Percentiles rank a stretch among this genome's conserved stretches.
phyloP scores from a whole-genome alignment of 2,797 vertebrate genomes.

The Potorous gilbertii region DNA sequence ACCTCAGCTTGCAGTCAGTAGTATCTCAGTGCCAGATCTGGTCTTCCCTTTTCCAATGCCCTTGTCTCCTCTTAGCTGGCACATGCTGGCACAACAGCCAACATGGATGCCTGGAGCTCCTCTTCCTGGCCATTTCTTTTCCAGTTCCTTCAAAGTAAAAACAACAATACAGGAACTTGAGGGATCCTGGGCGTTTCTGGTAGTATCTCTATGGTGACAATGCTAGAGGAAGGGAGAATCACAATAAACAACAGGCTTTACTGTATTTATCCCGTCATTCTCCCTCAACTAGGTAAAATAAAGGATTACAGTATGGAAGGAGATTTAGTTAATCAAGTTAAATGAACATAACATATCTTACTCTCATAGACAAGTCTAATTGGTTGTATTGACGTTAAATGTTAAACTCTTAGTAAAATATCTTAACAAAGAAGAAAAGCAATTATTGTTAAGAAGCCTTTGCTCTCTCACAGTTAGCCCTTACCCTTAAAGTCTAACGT shows the following conservation, averaged over 20 bases:
- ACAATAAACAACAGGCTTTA: neutral
- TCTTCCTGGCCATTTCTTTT: neutral
- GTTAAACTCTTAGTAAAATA: neutral
- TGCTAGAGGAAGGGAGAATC: neutral
- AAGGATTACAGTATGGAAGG: neutral
- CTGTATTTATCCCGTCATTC: neutral
- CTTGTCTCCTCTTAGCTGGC: neutral
- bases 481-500: neutral
- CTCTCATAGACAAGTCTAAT: neutral
- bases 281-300: neutral
- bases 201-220: neutral
- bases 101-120: neutral
- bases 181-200: neutral
- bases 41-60: neutral
- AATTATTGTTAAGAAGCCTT: neutral
- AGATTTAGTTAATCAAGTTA: neutral
- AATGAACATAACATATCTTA: neutral
- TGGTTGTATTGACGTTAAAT: neutral
- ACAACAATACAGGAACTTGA: neutral
- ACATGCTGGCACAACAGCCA: neutral
- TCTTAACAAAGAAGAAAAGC: neutral
- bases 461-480: neutral
- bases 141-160: neutral
- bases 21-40: neutral
- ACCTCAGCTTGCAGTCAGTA: neutral